phyloP scores from a whole-genome alignment of 1,140 invertebrate genomes.

The Drosophila bocki region DNA sequence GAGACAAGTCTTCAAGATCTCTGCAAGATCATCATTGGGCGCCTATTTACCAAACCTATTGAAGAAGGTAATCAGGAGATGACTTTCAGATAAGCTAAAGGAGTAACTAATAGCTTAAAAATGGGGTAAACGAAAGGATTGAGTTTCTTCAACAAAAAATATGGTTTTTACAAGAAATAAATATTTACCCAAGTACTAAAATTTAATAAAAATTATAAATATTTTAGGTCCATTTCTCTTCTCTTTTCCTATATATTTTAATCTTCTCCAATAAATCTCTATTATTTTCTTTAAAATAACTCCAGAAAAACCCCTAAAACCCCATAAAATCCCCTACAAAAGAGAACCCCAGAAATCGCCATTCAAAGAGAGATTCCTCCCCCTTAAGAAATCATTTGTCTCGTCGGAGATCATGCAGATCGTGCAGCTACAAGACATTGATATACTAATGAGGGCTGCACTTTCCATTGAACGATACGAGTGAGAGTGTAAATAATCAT shows the following conservation, averaged over 20 bases:
- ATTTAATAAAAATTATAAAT: no score
- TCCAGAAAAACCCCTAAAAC: not conserved
- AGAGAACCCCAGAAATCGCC: not conserved
- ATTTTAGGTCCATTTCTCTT: no score
- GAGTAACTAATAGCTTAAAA: not conserved
- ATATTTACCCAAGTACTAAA: no score
- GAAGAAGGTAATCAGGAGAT: slow-evolving; percentile 25
- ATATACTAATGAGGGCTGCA: slow-evolving; percentile 67
- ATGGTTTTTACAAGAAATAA: no score
- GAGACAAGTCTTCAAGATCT: slow-evolving; percentile 14
- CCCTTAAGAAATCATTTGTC: slow-evolving; percentile 13
- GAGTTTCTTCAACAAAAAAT: no score
- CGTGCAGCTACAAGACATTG: slow-evolving; percentile 62
- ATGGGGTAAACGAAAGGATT: not conserved
- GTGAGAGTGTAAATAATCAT: slow-evolving; percentile 67
- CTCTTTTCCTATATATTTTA: not conserved
- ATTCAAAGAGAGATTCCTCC: slow-evolving; percentile 2
- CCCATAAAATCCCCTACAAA: not conserved
- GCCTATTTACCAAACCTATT: slow-evolving; percentile 9
- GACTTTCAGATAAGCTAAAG: slow-evolving; percentile 19
- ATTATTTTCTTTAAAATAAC: not conserved
- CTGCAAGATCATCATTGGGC: slow-evolving; percentile 24
- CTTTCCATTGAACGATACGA: slow-evolving; percentile 63
- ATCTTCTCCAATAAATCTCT: not conserved
- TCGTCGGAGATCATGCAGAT: slow-evolving; percentile 34